Evolutionary conservation across 1,140 invertebrate genomes (phyloP), one percentile per base, ranked within the genome.

Genomic region (Pseudomyrmex concolor): DNA sequence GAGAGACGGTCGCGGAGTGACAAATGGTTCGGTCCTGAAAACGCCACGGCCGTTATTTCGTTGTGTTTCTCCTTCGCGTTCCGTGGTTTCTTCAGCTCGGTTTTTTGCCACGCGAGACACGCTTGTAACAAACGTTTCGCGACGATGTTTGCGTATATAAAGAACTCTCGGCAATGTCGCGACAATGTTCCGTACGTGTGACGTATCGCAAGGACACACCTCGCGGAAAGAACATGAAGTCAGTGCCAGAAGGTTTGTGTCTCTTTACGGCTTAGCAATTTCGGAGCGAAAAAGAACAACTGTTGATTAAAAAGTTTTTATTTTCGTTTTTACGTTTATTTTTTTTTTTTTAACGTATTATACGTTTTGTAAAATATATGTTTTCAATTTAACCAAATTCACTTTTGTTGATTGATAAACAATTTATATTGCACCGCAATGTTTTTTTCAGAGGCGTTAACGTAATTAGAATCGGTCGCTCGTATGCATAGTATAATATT

Each of bases 1-100:
- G 81, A 89, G 77, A 89, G 77, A 90, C 85, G 85, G 80, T 90
- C 83, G 86, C 84, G 55, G 84, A 88, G 86, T 90, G 88, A 90
- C 88, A 90, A 90, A 90, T 90, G 84, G 89, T 86, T 76, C 72
- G 66, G 77, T 78, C 88, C 71, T 57, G 83, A 70, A 84, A 84
- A 80, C 34, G 83, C 76, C 57, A 51, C 17, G 60, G 86, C 77
- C 87, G 87, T 88, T 88, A 87, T 88, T 88, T 88, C 86, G 77
- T 34, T 34, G 34, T 88, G 73, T 87, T 73, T 76, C 86, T 62
- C 34, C 68, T 19, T 57, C 71, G 57, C 70, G 34, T 34, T 13
- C 48, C 19, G 60, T n/a, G 9, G 17, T 45, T 54, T 62, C 51
- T 50, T 63, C 43, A 25, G 12, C 50, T 60, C 15, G 19, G 45